Evolutionary conservation across 23 tunicate genomes (phyloP), one percentile per base, ranked within the genome.

Genomic region (Ascidia mentula): DNA sequence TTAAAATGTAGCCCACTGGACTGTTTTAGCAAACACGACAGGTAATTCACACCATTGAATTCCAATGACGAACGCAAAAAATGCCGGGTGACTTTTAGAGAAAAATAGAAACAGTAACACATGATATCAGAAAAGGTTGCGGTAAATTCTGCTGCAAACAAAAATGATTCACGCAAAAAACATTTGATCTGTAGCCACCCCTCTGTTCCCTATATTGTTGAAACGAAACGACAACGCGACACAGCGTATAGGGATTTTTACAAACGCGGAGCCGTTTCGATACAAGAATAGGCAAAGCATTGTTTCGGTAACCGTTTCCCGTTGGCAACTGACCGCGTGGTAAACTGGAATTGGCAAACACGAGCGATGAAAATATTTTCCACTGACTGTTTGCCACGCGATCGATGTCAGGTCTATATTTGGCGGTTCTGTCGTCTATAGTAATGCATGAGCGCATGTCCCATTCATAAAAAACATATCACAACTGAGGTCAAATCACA

Each of bases 401-500:
- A 53, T 53, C 65, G 65, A 53, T 9, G 24, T 9, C 24, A 26
- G 65, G 65, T 26, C 65, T 53, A 53, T 53, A 53, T 53, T 53
- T 53, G 65, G 65, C 65, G 28, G 28, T 1, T 20, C 65, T n/a
- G n/a, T 28, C 65, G 24, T 53, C 65, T 9, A 53, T 28, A 6
- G 65, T 53, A 28, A 53, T 53, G 65, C 65, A 53, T 20, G 65
- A 26, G 12, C 24, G 65, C 65, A 28, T 20, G 13, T 53, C 65
- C 65, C 65, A 53, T 53, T 53, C 65, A 53, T 53, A 53, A 53
- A 53, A 53, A 53, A 53, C 65, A 53, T 9, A 53, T 9, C 65
- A 53, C 65, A 28, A 5, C 28, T 53, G 65, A 20, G 2, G 65
- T 1, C 65, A 53, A 9, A 26, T 53, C 65, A 53, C 65, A 28